Evolutionary conservation across 1,140 invertebrate genomes (phyloP).

Genomic region (Bombus ignitus): DNA sequence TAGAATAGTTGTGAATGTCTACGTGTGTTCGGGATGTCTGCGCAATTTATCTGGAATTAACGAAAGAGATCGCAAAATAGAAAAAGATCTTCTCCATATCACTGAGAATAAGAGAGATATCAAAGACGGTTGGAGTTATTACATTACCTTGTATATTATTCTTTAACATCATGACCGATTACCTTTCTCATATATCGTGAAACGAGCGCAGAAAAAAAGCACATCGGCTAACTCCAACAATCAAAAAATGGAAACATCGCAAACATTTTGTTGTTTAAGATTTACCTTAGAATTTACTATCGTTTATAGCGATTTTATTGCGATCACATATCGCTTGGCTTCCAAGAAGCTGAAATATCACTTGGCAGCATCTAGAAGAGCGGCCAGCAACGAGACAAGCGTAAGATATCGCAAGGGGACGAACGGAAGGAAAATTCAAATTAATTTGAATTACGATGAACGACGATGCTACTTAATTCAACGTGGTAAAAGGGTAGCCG

Average conservation of each 20-base stretch:
- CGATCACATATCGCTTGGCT: background rate
- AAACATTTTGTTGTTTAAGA: background rate
- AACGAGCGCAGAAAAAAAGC: too few species aligned
- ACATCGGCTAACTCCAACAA: background rate
- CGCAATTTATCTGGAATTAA: too few species aligned
- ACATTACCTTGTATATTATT: too few species aligned
- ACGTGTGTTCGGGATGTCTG: too few species aligned
- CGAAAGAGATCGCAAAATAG: too few species aligned
- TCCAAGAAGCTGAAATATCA: background rate
- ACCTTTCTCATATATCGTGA: too few species aligned
- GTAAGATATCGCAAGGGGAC: background rate
- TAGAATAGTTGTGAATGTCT: too few species aligned
- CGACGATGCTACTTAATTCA: conserved; percentile 57
- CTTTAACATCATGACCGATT: too few species aligned
- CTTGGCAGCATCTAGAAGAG: background rate
- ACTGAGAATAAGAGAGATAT: too few species aligned
- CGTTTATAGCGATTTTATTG: background rate
- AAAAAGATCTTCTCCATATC: too few species aligned
- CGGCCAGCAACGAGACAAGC: background rate
- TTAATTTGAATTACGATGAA: conserved; percentile 53
- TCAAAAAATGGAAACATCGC: background rate
- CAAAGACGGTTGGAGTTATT: too few species aligned
- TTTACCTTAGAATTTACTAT: background rate
- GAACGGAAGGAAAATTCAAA: conserved; percentile 1
- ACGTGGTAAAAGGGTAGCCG: conserved; percentile 38